These are phyloP conservation scores for Nomada fucata DNA, from an alignment of 2,888 invertebrate species.

Conservation along the genomic window DNA sequence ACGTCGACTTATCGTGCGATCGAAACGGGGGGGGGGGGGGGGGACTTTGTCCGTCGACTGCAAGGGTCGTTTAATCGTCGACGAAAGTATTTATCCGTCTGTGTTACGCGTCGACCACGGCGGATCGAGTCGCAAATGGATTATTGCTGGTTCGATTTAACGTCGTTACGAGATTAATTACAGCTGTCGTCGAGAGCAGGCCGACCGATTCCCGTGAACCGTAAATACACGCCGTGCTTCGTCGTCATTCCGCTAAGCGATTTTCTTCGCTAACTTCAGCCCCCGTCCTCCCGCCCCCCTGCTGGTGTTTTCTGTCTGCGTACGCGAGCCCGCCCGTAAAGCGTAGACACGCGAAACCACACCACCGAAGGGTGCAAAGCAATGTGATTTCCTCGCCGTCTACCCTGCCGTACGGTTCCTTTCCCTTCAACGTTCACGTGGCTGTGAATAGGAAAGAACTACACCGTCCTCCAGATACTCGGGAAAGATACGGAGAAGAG, in stretches of 20 bases:
- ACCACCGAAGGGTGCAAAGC: slow-evolving; percentile 10
- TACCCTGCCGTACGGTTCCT: not conserved
- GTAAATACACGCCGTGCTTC: slow-evolving; percentile 42
- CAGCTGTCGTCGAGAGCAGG: slow-evolving; percentile 56
- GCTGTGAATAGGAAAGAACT: slow-evolving; percentile 1
- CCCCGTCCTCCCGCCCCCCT: not conserved
- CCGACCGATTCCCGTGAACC: slow-evolving; percentile 51
- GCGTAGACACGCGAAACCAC: slow-evolving; percentile 14
- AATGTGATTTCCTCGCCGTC: slow-evolving; percentile 11
- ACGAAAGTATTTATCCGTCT: not conserved
- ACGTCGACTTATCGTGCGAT: slow-evolving; percentile 1
- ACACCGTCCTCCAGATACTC: not conserved
- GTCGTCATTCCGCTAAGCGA: slow-evolving; percentile 21
- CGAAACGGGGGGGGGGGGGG: not conserved
- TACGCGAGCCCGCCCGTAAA: not conserved
- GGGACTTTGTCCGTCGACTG: not conserved
- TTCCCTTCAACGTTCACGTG: not conserved
- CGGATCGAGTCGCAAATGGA: slow-evolving; percentile 46
- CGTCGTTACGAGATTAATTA: slow-evolving; percentile 59
- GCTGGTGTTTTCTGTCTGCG: not conserved
- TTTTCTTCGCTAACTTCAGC: not conserved
- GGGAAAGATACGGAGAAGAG: slow-evolving; percentile 15
- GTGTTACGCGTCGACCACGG: slow-evolving; percentile 35
- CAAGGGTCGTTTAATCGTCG: not conserved
- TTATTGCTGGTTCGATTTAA: slow-evolving; percentile 69